phyloP scores from a whole-genome alignment of 2,797 vertebrate species.

The Ctenosaura bakeri region DNA sequence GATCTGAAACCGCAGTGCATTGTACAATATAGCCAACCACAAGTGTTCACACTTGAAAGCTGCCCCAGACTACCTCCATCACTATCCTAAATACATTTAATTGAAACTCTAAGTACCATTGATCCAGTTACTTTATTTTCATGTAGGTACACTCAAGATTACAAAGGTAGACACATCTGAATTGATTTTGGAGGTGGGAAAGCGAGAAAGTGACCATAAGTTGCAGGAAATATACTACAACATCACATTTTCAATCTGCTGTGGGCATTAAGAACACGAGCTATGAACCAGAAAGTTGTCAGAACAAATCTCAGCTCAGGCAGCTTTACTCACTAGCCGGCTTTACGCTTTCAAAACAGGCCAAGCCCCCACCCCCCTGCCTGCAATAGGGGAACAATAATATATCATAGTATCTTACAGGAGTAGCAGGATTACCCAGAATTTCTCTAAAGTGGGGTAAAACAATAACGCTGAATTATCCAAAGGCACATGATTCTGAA shows the following conservation, averaged over 20 bases:
- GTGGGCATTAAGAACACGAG: background rate
- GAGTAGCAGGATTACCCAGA: background rate
- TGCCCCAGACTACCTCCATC: background rate
- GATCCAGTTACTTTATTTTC: background rate
- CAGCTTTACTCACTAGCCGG: background rate
- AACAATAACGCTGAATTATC: background rate
- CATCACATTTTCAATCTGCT: background rate
- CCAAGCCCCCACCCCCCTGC: background rate
- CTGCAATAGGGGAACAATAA: background rate
- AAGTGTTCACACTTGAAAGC: background rate
- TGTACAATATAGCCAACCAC: background rate
- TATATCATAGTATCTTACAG: background rate
- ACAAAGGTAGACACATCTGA: background rate
- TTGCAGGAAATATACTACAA: background rate
- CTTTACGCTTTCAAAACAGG: background rate
- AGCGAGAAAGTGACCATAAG: too few relatives aligned
- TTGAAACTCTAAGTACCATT: background rate
- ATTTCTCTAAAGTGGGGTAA: background rate
- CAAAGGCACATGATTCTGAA: too few relatives aligned
- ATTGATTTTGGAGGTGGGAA: background rate
- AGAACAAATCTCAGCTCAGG: slow-evolving; percentile 2
- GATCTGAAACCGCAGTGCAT: background rate
- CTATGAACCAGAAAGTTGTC: slow-evolving; percentile 2
- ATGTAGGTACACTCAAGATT: background rate
- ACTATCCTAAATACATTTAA: background rate